phyloP scores from a whole-genome alignment of 1,140 invertebrate genomes.

The Rhopalosiphum maidis region DNA sequence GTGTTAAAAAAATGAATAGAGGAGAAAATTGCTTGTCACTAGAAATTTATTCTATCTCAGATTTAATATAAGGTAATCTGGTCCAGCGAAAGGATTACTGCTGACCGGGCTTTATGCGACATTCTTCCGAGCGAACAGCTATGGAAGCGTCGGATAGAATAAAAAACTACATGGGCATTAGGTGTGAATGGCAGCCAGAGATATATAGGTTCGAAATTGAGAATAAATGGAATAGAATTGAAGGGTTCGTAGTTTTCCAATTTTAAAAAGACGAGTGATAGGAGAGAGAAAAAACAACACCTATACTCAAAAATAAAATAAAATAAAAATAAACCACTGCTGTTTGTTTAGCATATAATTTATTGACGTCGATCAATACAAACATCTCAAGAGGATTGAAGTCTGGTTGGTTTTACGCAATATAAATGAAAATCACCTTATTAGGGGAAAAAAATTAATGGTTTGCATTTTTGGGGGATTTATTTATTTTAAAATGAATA shows the following conservation, averaged over 20 bases:
- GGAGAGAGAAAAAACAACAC: slow-evolving; percentile 31
- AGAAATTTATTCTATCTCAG: slow-evolving; percentile 19
- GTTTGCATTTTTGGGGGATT: neutral
- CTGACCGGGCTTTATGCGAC: slow-evolving; percentile 51
- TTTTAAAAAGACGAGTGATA: slow-evolving; percentile 27
- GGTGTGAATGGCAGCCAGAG: slow-evolving; percentile 52
- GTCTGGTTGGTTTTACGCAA: neutral
- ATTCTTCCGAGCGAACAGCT: slow-evolving; percentile 29
- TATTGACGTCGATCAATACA: slow-evolving; percentile 24
- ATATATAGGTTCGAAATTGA: slow-evolving; percentile 48
- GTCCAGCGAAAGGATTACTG: slow-evolving; percentile 37
- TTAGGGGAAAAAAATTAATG: neutral
- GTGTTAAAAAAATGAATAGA: neutral
- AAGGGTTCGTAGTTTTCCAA: slow-evolving; percentile 52
- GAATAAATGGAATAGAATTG: slow-evolving; percentile 53
- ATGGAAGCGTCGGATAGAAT: slow-evolving; percentile 40
- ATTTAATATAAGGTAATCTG: slow-evolving; percentile 49
- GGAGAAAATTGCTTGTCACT: neutral
- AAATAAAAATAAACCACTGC: slow-evolving; percentile 29
- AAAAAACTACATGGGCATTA: slow-evolving; percentile 53
- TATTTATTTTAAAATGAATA: neutral
- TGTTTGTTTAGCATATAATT: slow-evolving; percentile 42
- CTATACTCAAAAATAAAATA: slow-evolving; percentile 22
- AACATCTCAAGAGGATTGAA: neutral
- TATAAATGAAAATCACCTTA: neutral